A percentile compares a stretch with the other conserved stretches of the same genome.
These are phyloP conservation scores for Novumbra hubbsi DNA, from an alignment of 2,797 vertebrate species.

Conservation along the genomic window DNA sequence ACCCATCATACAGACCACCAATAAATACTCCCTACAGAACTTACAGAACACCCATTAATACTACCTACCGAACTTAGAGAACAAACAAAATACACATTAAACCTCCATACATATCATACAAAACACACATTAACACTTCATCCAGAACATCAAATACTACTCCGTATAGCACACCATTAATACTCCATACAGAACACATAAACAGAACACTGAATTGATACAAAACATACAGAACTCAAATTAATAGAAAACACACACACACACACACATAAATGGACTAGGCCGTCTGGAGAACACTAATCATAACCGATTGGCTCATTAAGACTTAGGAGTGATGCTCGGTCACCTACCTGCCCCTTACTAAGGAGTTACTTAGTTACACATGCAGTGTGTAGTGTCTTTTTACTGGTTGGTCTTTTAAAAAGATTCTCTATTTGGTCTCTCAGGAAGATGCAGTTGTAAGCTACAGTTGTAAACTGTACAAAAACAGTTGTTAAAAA, in stretches of 20 bases:
- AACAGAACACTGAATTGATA: background rate
- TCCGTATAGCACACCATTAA: background rate
- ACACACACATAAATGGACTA: background rate
- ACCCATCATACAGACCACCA: background rate
- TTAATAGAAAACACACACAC: background rate
- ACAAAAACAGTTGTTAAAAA: background rate
- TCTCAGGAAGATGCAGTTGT: background rate
- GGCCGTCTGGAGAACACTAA: background rate
- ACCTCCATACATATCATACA: too few relatives aligned
- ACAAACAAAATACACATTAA: background rate
- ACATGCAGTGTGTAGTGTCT: background rate
- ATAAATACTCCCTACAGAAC: background rate
- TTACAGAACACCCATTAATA: background rate
- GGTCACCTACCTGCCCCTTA: background rate
- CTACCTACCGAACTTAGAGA: background rate
- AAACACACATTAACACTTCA: too few relatives aligned
- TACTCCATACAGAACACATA: background rate
- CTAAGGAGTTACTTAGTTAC: background rate
- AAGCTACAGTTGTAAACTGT: background rate
- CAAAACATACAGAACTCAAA: slow-evolving; percentile 4
- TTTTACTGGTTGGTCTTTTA: background rate
- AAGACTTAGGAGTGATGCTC: background rate
- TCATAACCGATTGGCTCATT: background rate
- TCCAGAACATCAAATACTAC: too few relatives aligned
- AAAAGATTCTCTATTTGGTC: background rate